These are phyloP conservation scores for Drosophila arawakana DNA, from an alignment of 1,140 invertebrate species.

Conservation along the genomic window DNA sequence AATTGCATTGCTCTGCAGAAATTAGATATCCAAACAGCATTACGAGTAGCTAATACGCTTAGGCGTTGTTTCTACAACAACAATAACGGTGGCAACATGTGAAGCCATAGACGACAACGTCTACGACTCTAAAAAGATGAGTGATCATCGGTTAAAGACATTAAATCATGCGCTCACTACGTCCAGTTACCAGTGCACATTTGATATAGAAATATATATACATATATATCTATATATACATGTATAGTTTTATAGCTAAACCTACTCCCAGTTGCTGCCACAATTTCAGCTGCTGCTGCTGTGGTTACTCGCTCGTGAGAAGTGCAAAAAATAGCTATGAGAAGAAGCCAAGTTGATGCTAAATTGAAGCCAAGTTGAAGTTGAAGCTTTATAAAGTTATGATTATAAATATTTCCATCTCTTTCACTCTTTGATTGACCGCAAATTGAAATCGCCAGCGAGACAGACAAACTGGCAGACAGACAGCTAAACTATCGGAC, in stretches of 20 bases:
- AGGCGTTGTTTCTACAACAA: slow-evolving; percentile 44
- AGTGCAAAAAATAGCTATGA: slow-evolving; percentile 9
- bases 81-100: too few relatives aligned
- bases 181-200: slow-evolving; percentile 35
- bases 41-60: slow-evolving; percentile 27
- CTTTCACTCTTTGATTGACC: slow-evolving; percentile 32
- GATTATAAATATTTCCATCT: slow-evolving; percentile 56
- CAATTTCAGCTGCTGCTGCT: slow-evolving; percentile 40
- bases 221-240: too few relatives aligned
- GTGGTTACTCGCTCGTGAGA: slow-evolving; percentile 71
- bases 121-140: slow-evolving; percentile 43
- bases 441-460: slow-evolving; percentile 63
- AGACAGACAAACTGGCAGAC: slow-evolving; percentile 22
- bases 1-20: slow-evolving; percentile 55
- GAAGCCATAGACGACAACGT: slow-evolving; percentile 23
- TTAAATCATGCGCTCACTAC: slow-evolving; percentile 63
- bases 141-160: slow-evolving; percentile 71
- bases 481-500: slow-evolving; percentile 19
- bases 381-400: slow-evolving; percentile 60
- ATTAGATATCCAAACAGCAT: slow-evolving; percentile 55
- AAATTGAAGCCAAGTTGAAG: slow-evolving; percentile 43
- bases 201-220: slow-evolving; percentile 19
- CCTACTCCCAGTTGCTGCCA: not conserved
- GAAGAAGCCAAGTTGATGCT: slow-evolving; percentile 33
- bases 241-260: too few relatives aligned